A percentile compares a stretch with the other conserved stretches of the same genome.
Conservation (phyloP, 2,113 vertebrate species). For the Crotalus helleri region DNA sequence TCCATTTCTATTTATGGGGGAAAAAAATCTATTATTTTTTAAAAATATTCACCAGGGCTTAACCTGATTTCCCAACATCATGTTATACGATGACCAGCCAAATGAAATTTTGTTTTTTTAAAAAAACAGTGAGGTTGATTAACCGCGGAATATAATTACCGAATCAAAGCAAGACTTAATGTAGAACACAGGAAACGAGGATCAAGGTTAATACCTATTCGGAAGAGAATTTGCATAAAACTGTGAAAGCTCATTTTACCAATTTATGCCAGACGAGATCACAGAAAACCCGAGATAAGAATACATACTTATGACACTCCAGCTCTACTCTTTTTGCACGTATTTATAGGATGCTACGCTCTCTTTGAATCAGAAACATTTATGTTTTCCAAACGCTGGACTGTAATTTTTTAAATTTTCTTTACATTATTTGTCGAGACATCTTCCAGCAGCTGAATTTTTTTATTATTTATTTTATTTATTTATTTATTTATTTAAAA, state of each 20-base stretch:
- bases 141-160: slow-evolving; percentile 65
- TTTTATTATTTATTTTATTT: neutral
- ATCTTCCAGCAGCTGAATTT: neutral
- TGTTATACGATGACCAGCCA: neutral
- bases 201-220: slow-evolving; percentile 63
- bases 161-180: slow-evolving; percentile 66
- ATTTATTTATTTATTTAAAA: neutral
- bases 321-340: neutral
- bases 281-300: slow-evolving; percentile 41
- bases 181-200: slow-evolving; percentile 45
- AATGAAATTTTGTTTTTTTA: too few relatives aligned
- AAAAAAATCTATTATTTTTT: neutral
- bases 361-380: slow-evolving; percentile 36
- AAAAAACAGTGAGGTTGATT: slow-evolving; percentile 56
- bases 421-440: neutral
- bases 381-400: slow-evolving; percentile 38
- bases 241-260: slow-evolving; percentile 41
- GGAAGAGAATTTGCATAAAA: slow-evolving; percentile 63
- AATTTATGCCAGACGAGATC: slow-evolving; percentile 41
- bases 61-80: neutral
- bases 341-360: slow-evolving; percentile 16
- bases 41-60: neutral
- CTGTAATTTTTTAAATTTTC: slow-evolving; percentile 11
- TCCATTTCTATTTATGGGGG: neutral
- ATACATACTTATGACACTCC: slow-evolving; percentile 35